phyloP scores from a whole-genome alignment of 2,888 invertebrate species.

The Noctua comes region DNA sequence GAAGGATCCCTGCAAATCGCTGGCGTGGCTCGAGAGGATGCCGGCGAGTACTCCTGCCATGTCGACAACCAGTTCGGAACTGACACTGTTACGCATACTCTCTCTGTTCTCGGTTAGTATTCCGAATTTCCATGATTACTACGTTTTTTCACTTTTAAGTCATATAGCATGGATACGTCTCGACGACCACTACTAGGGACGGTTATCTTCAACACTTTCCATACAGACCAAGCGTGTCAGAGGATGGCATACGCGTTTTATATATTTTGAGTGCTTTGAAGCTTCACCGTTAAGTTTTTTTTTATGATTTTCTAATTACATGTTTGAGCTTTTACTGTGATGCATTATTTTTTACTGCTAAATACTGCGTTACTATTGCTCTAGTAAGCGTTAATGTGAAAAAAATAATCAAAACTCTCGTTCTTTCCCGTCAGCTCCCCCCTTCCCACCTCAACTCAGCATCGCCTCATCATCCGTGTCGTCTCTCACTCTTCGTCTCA shows the following conservation, averaged over 20 bases:
- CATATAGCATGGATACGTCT: not conserved
- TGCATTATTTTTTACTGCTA: not conserved
- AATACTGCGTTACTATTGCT: not conserved
- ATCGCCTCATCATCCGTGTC: conserved; percentile 89
- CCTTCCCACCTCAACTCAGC: conserved; percentile 88
- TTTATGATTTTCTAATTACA: not conserved
- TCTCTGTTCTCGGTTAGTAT: conserved; percentile 94
- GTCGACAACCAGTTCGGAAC: conserved; percentile 98
- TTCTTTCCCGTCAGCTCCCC: conserved; percentile 78
- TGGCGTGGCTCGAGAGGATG: conserved; percentile 96
- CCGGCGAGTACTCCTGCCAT: conserved; percentile 98
- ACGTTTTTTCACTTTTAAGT: not conserved
- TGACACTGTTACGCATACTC: conserved; percentile 97
- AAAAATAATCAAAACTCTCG: conserved; percentile 10
- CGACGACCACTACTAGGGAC: not conserved
- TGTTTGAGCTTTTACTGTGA: not conserved
- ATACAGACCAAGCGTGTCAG: no score
- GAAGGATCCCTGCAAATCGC: conserved; percentile 98
- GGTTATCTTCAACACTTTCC: not conserved
- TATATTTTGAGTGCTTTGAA: not conserved
- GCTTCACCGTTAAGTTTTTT: not conserved
- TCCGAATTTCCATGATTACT: not conserved
- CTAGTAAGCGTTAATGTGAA: not conserved
- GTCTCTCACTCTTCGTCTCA: conserved; percentile 87
- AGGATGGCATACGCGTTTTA: not conserved